Evolutionary conservation across 2,797 vertebrate species (phyloP).

Genomic region (Buceros bicornis): DNA sequence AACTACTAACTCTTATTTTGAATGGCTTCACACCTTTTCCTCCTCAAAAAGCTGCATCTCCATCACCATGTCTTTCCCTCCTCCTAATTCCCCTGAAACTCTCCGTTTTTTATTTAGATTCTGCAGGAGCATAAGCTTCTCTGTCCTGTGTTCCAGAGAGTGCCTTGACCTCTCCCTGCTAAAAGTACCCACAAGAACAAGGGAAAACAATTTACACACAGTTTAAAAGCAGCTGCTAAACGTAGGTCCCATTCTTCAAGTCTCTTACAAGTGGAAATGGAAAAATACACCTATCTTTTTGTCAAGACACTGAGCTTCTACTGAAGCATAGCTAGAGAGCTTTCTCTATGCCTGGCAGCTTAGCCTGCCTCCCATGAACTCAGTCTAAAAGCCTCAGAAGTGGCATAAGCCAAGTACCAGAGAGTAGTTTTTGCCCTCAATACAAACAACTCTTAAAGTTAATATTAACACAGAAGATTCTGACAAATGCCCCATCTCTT

Average conservation of each 20-base stretch:
- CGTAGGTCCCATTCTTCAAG: background rate
- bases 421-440: background rate
- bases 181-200: background rate
- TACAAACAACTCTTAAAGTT: background rate
- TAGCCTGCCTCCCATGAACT: background rate
- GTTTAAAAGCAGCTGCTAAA: background rate
- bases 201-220: background rate
- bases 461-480: background rate
- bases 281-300: background rate
- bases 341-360: background rate
- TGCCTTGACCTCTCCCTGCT: background rate
- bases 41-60: background rate
- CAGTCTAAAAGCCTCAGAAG: background rate
- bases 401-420: background rate
- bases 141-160: background rate
- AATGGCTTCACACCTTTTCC: background rate
- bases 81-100: background rate
- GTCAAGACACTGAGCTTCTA: background rate
- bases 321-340: background rate
- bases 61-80: background rate
- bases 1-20: background rate
- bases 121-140: background rate
- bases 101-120: background rate
- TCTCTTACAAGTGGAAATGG: background rate
- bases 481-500: background rate